Base-by-base conservation (phyloP, 1,140 invertebrate genomes). In the Sitophilus oryzae region DNA sequence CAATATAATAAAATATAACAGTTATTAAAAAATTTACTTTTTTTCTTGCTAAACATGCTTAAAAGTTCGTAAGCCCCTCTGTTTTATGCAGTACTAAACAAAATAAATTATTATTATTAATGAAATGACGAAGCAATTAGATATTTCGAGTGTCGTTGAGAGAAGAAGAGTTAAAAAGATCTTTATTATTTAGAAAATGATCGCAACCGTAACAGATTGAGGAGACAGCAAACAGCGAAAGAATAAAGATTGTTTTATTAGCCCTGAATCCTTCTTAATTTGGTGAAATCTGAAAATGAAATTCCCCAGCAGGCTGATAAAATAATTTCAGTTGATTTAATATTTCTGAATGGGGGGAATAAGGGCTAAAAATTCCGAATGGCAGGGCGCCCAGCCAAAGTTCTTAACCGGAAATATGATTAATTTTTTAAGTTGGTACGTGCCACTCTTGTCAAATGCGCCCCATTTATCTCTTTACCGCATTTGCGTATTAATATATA, bases 251-350 rank as follows among this genome's bases (percentile, higher is more conserved):
- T 15, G 15, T 41, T 3, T 41, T 41, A 41, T 18, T 41, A 41
- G 15, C 3, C 19, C 2, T 16, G 19, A 15, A 30, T 30, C 25
- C 25, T 30, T 30, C 25, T 30, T 30, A 30, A 30, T 30, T 50
- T 50, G 48, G 34, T 41, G 38, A 50, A 50, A 50, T 50, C 48
- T 42, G n/a, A 16, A 50, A 40, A 41, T 50, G 19, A 50, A 50
- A 50, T 50, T 34, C 25, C 34, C 22, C 34, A n/a, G n/a, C n/a
- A 16, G 19, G 22, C 34, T 22, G 20, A 35, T 40, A 50, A 50
- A 50, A 50, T 50, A 43, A 50, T 34, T 50, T 34, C 5, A 40
- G 35, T 50, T 16, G 48, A 50, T 50, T 50, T 18, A 41, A 50
- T 50, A 37, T 38, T 50, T 50, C 48, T 46, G 43, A 46, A 46